Evolutionary conservation across 2,888 invertebrate genomes (phyloP).

Genomic region (Synergus laeviventris): DNA sequence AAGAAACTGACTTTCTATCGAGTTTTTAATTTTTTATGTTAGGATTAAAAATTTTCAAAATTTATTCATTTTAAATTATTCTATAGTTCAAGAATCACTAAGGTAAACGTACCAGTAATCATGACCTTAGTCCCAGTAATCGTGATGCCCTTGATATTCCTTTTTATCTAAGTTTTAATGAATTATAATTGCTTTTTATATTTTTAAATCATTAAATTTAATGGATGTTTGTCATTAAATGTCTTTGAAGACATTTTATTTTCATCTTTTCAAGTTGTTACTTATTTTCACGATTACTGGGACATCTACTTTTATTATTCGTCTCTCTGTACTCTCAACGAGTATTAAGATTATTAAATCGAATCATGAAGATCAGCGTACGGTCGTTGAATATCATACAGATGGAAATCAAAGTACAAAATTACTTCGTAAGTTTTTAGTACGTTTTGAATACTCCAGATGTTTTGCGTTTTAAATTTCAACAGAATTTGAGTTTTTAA

Average conservation of each 20-base stretch:
- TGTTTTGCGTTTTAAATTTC: constrained; percentile 12
- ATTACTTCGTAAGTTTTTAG: constrained; percentile 18
- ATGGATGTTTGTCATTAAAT: too few relatives aligned
- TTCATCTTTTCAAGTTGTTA: too few relatives aligned
- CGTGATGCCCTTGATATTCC: too few relatives aligned
- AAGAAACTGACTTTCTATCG: background rate
- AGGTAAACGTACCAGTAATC: too few relatives aligned
- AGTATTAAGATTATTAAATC: constrained; percentile 20
- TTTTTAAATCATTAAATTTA: too few relatives aligned
- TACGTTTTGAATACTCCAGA: background rate
- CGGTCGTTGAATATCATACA: background rate
- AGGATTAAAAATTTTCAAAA: background rate
- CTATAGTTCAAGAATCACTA: background rate
- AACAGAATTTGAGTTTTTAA: background rate
- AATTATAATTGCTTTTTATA: too few relatives aligned
- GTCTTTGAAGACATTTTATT: too few relatives aligned
- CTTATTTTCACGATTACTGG: too few relatives aligned
- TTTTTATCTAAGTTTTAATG: too few relatives aligned
- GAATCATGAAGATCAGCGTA: background rate
- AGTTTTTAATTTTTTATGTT: background rate
- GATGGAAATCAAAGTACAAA: constrained; percentile 17
- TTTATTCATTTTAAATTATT: background rate
- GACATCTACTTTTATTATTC: background rate
- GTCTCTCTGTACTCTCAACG: background rate
- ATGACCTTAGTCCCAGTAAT: too few relatives aligned